Conservation (phyloP, 2,797 vertebrate genomes). For the Loris lydekkerianus region DNA sequence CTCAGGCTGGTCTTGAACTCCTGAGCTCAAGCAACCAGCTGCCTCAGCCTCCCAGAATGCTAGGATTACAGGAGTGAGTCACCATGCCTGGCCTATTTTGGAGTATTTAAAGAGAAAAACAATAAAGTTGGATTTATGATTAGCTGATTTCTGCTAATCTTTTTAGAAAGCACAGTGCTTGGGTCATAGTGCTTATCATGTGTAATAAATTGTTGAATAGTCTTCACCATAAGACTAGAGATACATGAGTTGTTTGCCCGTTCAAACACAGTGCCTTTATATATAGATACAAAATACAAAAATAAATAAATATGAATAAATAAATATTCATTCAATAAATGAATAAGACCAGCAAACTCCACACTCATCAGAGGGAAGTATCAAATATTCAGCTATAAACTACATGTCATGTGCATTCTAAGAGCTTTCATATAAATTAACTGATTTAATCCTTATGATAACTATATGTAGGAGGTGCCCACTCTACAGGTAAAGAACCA, state of each 20-base stretch:
- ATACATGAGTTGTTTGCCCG: background rate
- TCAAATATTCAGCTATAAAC: conserved; percentile 36
- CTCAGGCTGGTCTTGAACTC: no score
- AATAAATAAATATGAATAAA: background rate
- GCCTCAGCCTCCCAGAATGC: no score
- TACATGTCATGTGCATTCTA: conserved; percentile 31
- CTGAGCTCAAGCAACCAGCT: no score
- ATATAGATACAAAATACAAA: background rate
- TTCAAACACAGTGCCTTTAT: background rate
- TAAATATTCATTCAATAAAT: conserved; percentile 17
- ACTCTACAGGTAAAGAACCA: background rate
- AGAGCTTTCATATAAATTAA: background rate
- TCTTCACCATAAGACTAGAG: conserved; percentile 42
- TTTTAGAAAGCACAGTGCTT: conserved; percentile 40
- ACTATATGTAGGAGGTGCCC: background rate
- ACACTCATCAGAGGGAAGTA: conserved; percentile 5
- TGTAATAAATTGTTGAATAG: conserved; percentile 30
- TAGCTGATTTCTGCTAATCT: conserved; percentile 20
- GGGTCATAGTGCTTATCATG: background rate
- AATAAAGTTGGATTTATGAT: conserved; percentile 39
- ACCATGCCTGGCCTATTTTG: no score
- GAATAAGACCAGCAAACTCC: background rate
- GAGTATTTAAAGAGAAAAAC: conserved; percentile 22
- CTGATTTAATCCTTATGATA: background rate
- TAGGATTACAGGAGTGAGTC: no score